Base-by-base conservation (phyloP, 2,113 vertebrate species). In the Notothenia rossii region DNA sequence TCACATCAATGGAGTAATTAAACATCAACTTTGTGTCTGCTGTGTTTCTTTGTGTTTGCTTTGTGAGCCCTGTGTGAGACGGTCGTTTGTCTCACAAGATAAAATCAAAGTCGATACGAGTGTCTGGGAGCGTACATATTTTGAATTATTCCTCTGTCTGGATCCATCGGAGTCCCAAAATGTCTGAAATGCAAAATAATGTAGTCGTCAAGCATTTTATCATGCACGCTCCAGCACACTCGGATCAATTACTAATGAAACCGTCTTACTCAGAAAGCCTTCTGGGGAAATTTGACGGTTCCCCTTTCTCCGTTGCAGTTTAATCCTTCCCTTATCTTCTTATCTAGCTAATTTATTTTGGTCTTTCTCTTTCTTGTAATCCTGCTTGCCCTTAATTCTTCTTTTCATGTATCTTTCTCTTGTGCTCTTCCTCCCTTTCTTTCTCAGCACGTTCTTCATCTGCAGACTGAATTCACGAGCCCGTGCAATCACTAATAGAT, bases 191-290 rank as follows among this genome's bases (percentile, higher is more conserved):
- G 56, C 71, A 78, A 87, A 83, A 33, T 56, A 77, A 89, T 85
- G 79, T 56, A 72, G 67, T 77, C 64, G 13, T 56, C 3, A 25
- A 83, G 85, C 64, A 18, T 84, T 90, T 84, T 80, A 82, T 82
- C 88, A 78, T 77, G 70, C 75, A 59, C 4, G 69, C 75, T 72
- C 82, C 72, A 58, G 51, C 59, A n/a, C 73, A 33, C 50, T 67
- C 46, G 54, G 70, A 90, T 90, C 86, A 86, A 86, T 88, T 84
- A 70, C 90, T 86, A 73, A 86, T 87, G 82, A 80, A 88, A 77
- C 75, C 11, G 2, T 71, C 84, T 74, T 33, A 59, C 60, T 67
- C 59, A 5, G 36, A 73, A 33, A 53, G 22, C 82, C 71, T 84
- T 82, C 74, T 81, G 59, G 85, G 62, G 36, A 50, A 65, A 76